Conservation (phyloP, 2,797 vertebrate genomes). For the Rhadinocentrus ornatus region DNA sequence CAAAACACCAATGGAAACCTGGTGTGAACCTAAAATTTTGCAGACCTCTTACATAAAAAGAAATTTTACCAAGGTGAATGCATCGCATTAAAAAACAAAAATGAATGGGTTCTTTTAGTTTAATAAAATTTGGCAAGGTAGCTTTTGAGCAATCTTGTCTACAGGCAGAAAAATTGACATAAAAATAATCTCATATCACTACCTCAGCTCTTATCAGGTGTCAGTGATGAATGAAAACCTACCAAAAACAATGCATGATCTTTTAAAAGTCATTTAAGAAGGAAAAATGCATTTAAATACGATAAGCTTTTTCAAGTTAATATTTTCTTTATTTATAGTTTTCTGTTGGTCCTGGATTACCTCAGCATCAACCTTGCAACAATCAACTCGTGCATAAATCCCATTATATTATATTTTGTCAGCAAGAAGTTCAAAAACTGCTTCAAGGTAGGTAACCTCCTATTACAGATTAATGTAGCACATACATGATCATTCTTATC, state of each 20-base stretch:
- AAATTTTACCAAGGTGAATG: background rate
- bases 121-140: too few species aligned
- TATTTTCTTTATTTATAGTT: slow-evolving; percentile 79
- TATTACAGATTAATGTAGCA: background rate
- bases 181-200: background rate
- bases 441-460: slow-evolving; percentile 88
- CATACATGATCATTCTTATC: background rate
- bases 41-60: background rate
- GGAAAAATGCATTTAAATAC: background rate
- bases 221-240: background rate
- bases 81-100: background rate
- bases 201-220: background rate
- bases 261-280: background rate
- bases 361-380: slow-evolving; percentile 92
- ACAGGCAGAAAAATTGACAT: background rate
- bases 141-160: background rate
- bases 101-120: background rate
- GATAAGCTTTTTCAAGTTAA: background rate
- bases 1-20: background rate
- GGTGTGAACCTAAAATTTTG: background rate
- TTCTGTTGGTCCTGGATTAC: slow-evolving; percentile 93
- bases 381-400: slow-evolving; percentile 98
- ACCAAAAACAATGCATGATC: background rate
- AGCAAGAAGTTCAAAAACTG: slow-evolving; percentile 99
- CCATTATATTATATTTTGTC: slow-evolving; percentile 97